Evolutionary conservation across 92 coral and sea anemone species (phyloP), one percentile per base, ranked within the genome.

Genomic region (Porites lobata): DNA sequence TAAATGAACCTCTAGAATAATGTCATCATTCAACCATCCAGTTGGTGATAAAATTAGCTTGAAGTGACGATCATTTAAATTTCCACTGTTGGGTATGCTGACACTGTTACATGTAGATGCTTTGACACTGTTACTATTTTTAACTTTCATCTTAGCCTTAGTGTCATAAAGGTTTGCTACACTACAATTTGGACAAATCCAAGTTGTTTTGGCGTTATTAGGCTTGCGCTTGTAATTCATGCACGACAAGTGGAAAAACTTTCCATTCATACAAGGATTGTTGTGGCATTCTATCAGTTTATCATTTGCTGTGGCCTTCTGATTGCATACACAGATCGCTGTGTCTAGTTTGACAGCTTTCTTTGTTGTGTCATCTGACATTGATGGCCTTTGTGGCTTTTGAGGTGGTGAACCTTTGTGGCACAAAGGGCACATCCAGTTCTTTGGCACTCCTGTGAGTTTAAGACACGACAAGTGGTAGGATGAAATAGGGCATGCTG

Each of bases 381-480:
- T 29, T 75, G 88, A 56, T 72, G 81, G 75, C 88, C 57, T 29
- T 75, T 71, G 77, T 29, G 32, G 32, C 32, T 0, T 29, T 29
- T 29, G 32, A 29, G 32, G 32, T 29, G 32, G 32, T 29, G 32
- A 29, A 29, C 32, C 79, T 84, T 74, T 84, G 58, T 75, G 79
- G 73, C 88, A 84, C 70, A 72, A 20, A 58, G 88, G 88, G 81
- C 88, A 84, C 38, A 75, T 15, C 88, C 83, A 84, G 19, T 72
- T 84, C 72, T 75, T 84, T 75, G 88, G 88, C 17, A 75, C 84
- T 72, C 88, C 80, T 19, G 38, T 54, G 69, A 84, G 78, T 74
- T 71, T 71, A 74, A 84, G 71, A 72, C 82, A 84, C 72, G 88
- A 84, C 88, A 84, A 75, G 81, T 84, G 83, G 88, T 72, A 84